These are phyloP conservation scores for Drosophila putrida DNA, from an alignment of 2,888 invertebrate genomes.

Conservation along the genomic window DNA sequence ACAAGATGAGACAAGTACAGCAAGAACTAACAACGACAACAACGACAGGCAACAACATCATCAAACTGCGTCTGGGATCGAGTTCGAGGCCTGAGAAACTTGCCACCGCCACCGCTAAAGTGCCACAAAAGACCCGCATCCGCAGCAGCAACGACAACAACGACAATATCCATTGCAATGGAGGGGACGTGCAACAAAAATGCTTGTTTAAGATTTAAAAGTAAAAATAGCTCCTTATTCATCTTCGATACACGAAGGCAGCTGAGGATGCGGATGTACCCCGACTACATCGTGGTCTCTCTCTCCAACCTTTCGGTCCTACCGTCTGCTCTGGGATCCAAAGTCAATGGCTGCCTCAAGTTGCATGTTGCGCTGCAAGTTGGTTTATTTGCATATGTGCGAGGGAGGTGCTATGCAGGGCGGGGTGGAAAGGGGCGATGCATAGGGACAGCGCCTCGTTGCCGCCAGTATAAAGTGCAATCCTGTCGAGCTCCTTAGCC, in stretches of 20 bases:
- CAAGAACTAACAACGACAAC: slow-evolving; percentile 19
- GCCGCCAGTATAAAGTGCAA: slow-evolving; percentile 55
- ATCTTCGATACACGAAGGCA: slow-evolving; percentile 77
- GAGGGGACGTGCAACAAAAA: slow-evolving; percentile 26
- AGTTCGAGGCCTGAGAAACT: slow-evolving; percentile 58
- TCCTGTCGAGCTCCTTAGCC: slow-evolving; percentile 15
- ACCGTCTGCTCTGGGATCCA: slow-evolving; percentile 34
- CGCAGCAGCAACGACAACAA: slow-evolving; percentile 45
- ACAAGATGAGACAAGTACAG: slow-evolving; percentile 48
- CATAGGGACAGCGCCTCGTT: slow-evolving; percentile 33
- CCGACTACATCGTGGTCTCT: slow-evolving; percentile 25
- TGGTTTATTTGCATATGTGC: slow-evolving; percentile 75
- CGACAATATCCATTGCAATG: no score
- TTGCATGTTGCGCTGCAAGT: slow-evolving; percentile 67
- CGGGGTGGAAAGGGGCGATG: slow-evolving; percentile 5
- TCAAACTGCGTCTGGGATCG: slow-evolving; percentile 54
- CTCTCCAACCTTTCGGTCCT: neutral
- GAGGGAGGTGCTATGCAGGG: slow-evolving; percentile 20
- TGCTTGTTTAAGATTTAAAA: slow-evolving; percentile 77
- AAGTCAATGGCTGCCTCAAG: slow-evolving; percentile 39
- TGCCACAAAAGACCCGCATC: slow-evolving; percentile 60
- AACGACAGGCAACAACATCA: slow-evolving; percentile 56
- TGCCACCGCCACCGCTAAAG: slow-evolving; percentile 56
- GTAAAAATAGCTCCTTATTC: slow-evolving; percentile 85
- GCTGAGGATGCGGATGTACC: slow-evolving; percentile 60